Base-by-base conservation (phyloP, 37 sponge, comb jelly and placozoan genomes). In the Haliclona indistincta region DNA sequence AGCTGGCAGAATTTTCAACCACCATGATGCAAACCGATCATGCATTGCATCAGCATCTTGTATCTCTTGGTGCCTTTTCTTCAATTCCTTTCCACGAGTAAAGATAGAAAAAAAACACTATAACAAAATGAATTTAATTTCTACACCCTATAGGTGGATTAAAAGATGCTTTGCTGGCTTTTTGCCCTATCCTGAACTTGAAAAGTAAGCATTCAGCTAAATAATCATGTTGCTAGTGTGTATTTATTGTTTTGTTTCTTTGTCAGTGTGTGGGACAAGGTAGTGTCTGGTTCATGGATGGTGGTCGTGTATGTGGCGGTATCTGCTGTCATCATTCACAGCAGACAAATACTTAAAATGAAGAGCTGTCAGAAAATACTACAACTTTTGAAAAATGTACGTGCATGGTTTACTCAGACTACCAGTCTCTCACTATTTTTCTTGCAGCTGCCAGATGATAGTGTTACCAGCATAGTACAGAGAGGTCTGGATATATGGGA, bases 191-290 rank as follows among this genome's bases (percentile, higher is more conserved):
- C 34, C 26, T 60, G 20, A 30, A 60, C n/a, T n/a, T n/a, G n/a
- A n/a, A n/a, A n/a, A n/a, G n/a, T n/a, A n/a, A n/a, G n/a, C n/a
- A n/a, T n/a, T n/a, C n/a, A 13, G 17, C 13, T 20, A 49, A 56
- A 28, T 56, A 2, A 4, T 7, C 4, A 56, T 56, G 3, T 42
- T 36, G 25, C 43, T 36, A 25, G 6, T 5, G 19, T 40, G 13
- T 68, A 38, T 68, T 38, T 6, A 41, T 22, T 54, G 22, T 34
- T 72, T 13, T 40, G 2, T 3, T 23, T n/a, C 11, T 43, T 38
- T 3, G 68, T 20, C 41, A 85, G 87, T 53, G 53, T 87, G 17
- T 87, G 87, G 87, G 87, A 87, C 68, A 67, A 64, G 45, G 63
- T 87, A 2, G 53, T 87, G 13, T 81, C 62, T 44, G 87, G 87